phyloP scores from a whole-genome alignment of 1,140 invertebrate genomes.

The Aphelenchoides fujianensis region DNA sequence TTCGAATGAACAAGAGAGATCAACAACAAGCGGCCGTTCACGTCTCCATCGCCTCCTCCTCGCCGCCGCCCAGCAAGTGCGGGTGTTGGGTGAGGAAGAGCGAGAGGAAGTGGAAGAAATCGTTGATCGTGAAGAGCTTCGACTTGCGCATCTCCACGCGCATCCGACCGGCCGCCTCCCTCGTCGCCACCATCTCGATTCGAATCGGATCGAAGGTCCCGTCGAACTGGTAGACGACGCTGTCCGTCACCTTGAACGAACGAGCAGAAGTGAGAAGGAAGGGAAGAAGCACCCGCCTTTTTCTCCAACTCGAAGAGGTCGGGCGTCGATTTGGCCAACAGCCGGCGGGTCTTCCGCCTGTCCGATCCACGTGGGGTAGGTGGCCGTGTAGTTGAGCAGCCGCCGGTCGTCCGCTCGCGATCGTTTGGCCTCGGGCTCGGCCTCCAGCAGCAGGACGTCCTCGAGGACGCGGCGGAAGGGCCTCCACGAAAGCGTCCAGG shows the following conservation, averaged over 20 bases:
- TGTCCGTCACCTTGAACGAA: not conserved
- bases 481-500: no score
- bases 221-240: not conserved
- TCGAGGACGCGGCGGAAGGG: not conserved
- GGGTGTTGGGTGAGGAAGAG: not conserved
- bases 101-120: not conserved
- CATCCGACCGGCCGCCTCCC: not conserved
- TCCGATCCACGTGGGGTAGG: not conserved
- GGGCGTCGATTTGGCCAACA: not conserved
- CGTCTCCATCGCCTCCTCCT: not conserved
- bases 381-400: not conserved
- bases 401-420: not conserved
- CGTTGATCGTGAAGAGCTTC: not conserved
- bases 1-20: slow-evolving; percentile 1
- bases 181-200: not conserved
- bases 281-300: not conserved
- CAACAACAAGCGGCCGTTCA: not conserved
- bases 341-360: not conserved
- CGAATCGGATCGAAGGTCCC: not conserved
- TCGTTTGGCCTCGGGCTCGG: not conserved
- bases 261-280: not conserved
- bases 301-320: not conserved
- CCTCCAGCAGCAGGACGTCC: not conserved
- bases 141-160: not conserved
- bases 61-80: not conserved